Percentiles rank a stretch among this genome's conserved stretches.
These are phyloP conservation scores for Syngnathoides biaculeatus DNA, from an alignment of 2,113 vertebrate genomes.

Conservation along the genomic window DNA sequence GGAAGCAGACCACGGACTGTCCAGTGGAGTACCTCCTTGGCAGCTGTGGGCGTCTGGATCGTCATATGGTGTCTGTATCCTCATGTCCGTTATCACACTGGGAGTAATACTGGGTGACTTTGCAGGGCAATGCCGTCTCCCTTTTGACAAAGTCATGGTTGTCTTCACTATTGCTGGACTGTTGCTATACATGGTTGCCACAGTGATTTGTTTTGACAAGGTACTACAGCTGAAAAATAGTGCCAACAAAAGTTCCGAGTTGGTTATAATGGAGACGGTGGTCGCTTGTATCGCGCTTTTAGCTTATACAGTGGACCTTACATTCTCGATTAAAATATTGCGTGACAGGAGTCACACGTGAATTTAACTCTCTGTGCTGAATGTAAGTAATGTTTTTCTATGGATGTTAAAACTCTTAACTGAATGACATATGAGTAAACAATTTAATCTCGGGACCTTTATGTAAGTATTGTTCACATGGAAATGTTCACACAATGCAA, in stretches of 20 bases:
- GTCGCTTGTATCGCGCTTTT: slow-evolving; percentile 63
- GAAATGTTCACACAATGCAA: neutral
- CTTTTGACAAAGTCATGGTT: slow-evolving; percentile 65
- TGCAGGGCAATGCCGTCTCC: slow-evolving; percentile 60
- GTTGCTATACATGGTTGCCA: slow-evolving; percentile 60
- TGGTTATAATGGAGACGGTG: slow-evolving; percentile 52
- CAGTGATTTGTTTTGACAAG: slow-evolving; percentile 57
- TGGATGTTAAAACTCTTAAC: neutral
- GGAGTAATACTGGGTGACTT: slow-evolving; percentile 69
- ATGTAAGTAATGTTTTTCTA: neutral
- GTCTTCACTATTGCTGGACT: slow-evolving; percentile 63
- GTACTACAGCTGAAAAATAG: slow-evolving; percentile 4
- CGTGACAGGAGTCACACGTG: slow-evolving; percentile 52
- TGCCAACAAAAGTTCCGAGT: rapidly evolving
- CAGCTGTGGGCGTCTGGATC: slow-evolving; percentile 28
- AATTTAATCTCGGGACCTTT: neutral
- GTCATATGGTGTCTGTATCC: slow-evolving; percentile 51
- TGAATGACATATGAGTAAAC: neutral
- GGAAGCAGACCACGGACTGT: rapidly evolving
- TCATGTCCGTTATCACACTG: slow-evolving; percentile 59
- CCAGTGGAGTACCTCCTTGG: slow-evolving; percentile 6
- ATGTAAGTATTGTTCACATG: neutral
- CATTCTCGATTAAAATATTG: slow-evolving; percentile 68
- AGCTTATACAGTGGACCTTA: slow-evolving; percentile 71
- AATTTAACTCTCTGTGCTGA: neutral